Percentiles rank a stretch among this genome's conserved stretches.
phyloP scores from a whole-genome alignment of 2,888 invertebrate genomes.

The Folsomia manolachei region DNA sequence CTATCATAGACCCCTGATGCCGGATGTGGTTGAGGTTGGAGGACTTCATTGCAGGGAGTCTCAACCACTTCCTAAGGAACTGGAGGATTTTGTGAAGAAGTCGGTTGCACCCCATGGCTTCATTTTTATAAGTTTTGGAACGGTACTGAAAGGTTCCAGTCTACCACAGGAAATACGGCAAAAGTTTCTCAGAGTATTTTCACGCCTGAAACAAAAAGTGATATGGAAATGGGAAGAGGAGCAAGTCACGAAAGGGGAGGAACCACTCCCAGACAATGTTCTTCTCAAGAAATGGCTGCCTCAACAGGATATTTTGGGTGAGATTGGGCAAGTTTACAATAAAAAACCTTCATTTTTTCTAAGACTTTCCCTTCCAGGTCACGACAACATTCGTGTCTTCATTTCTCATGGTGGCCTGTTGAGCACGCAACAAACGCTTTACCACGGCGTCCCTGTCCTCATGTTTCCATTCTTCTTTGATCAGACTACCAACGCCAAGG shows the following conservation, averaged over 20 bases:
- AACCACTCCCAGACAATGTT: constrained; percentile 26
- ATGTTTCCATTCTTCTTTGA: constrained; percentile 58
- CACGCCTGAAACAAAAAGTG: constrained; percentile 75
- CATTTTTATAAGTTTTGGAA: constrained; percentile 81
- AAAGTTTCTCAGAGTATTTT: constrained; percentile 69
- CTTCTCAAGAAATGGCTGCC: constrained; percentile 57
- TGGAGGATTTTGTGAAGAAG: constrained; percentile 31
- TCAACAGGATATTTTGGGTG: constrained; percentile 72
- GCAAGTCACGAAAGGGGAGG: neutral
- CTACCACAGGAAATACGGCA: constrained; percentile 72
- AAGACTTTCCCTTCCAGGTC: constrained; percentile 55
- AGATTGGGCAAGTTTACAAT: neutral
- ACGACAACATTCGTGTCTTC: constrained; percentile 61
- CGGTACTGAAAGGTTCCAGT: constrained; percentile 73
- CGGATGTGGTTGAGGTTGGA: constrained; percentile 50
- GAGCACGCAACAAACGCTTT: constrained; percentile 63
- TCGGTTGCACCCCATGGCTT: constrained; percentile 66
- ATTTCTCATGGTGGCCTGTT: constrained; percentile 68
- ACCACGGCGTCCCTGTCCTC: constrained; percentile 61
- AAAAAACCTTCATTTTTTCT: too few species aligned
- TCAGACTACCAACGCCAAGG: constrained; percentile 58
- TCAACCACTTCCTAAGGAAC: constrained; percentile 41
- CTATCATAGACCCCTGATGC: constrained; percentile 43
- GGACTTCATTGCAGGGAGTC: constrained; percentile 50
- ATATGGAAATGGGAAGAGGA: constrained; percentile 66